Evolutionary conservation across 2,113 vertebrate genomes (phyloP), one percentile per base, ranked within the genome.

Genomic region (Turnix velox): DNA sequence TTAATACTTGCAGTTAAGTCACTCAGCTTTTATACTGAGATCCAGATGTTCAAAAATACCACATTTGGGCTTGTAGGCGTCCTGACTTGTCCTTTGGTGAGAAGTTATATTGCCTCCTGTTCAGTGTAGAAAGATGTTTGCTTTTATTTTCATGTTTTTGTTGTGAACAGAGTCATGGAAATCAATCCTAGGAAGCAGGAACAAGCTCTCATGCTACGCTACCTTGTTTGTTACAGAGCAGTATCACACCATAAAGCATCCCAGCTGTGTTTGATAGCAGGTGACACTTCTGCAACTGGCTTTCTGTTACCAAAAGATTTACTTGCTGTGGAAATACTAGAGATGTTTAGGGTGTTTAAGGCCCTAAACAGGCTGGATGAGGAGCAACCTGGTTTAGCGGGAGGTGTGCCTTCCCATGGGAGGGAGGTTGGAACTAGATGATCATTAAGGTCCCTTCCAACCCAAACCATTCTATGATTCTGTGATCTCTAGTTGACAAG

Each of bases 161-260:
- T 54, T 71, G 68, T 49, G 42, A 45, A 9, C 9, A 28, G 15
- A 54, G 27, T 48, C 5, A 15, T 10, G 27, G 46, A 72, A 88
- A 63, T 73, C 39, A 54, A 18, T 62, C 18, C 46, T 27, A 35
- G 24, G 51, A 35, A 12, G 5, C 0, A 5, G 46, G 46, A 87
- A 75, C 35, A 42, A 62, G 61, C 31, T 55, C 10, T 74, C 1
- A 2, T 49, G 40, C 45, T 18, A 18, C 0, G 1, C 51, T 0
- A 1, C 10, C 28, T 51, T 55, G 12, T 84, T 77, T 68, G 48
- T 66, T 57, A 10, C 73, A 18, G 7, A 20, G 45, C 42, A 57
- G 17, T 5, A 9, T 37, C 0, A 0, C 0, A 0, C 30, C 2
- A 2, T 63, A 20, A 75, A 82, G 40, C 7, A 25, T 55, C 68